Evolutionary conservation across 2,888 invertebrate species (phyloP), one percentile per base, ranked within the genome.

Genomic region (Polymixis lichenea): DNA sequence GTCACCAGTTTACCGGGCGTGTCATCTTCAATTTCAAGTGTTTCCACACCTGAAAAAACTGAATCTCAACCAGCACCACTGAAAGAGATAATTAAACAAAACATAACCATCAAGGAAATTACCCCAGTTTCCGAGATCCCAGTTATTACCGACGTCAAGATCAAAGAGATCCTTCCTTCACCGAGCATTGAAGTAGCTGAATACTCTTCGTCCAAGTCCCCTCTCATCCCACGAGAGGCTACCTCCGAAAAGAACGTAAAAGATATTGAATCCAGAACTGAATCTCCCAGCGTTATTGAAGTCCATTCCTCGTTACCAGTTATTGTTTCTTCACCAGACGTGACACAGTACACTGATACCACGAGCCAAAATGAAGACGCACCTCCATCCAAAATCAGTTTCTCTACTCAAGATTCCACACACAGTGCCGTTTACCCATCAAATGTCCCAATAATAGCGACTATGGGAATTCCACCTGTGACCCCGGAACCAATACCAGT

Each of bases 21-120:
- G 9, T 87, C 92, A 7, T 89, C 94, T 32, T 74, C 89, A 11
- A 81, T 89, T 22, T 82, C 94, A 8, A 92, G 91, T 70, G 76
- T 90, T 19, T 73, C 92, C 25, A 80, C 91, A 0, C 73, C 85
- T 15, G 92, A 92, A 66, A 91, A 88, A 15, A 75, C 88, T 11
- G 90, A 90, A 58, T 78, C 87, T 13, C 86, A 85, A 11, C 91
- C 92, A 2, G 68, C 88, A 0, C 86, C 89, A 22, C 89, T 90
- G 0, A 92, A 92, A 71, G 94, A 94, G 77, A 91, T 91, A 8
- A 88, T 92, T 6, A 95, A 94, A 82, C 95, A 92, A 80, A 93
- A 95, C 86, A 95, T 97, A 49, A 97, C 97, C 0, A 97, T 97
- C 51, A 97, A 97, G 85, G 97, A 97, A 92, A 97, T 97, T 9